A percentile compares a stretch with the other conserved stretches of the same genome.
These are phyloP conservation scores for Heptranchias perlo DNA, from an alignment of 2,113 vertebrate species.

Conservation along the genomic window DNA sequence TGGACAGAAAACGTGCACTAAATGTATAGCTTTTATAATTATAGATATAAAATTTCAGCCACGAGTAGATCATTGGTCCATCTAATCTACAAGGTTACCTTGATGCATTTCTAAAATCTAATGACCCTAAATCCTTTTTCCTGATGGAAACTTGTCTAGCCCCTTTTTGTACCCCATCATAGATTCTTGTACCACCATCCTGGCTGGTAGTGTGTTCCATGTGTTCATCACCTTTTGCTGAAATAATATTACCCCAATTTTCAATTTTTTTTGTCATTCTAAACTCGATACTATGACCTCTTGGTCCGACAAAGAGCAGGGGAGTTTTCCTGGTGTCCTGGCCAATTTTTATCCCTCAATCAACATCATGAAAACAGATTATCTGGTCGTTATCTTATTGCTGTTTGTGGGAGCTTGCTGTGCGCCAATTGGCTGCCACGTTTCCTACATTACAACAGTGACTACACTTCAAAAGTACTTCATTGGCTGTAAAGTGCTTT, in stretches of 20 bases:
- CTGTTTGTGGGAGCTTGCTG: not conserved
- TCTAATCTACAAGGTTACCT: too few species aligned
- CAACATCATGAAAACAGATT: not conserved
- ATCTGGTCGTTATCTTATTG: not conserved
- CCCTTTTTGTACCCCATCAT: too few species aligned
- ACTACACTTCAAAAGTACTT: not conserved
- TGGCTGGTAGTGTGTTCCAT: not conserved
- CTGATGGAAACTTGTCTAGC: too few species aligned
- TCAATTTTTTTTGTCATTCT: not conserved
- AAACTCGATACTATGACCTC: not conserved
- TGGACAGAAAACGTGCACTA: too few species aligned
- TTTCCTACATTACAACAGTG: not conserved
- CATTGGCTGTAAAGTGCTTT: too few species aligned
- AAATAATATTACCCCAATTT: not conserved
- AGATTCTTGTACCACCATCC: too few species aligned
- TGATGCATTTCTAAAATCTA: too few species aligned
- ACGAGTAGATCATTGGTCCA: too few species aligned
- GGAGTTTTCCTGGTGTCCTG: not conserved
- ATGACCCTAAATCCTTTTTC: too few species aligned
- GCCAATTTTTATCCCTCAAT: not conserved
- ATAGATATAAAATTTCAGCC: too few species aligned
- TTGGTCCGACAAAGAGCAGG: not conserved
- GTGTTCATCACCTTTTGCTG: not conserved
- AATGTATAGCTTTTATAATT: too few species aligned
- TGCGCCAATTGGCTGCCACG: not conserved